Evolutionary conservation across 2,113 vertebrate genomes (phyloP), one percentile per base, ranked within the genome.

Genomic region (Ramphastos sulfuratus): DNA sequence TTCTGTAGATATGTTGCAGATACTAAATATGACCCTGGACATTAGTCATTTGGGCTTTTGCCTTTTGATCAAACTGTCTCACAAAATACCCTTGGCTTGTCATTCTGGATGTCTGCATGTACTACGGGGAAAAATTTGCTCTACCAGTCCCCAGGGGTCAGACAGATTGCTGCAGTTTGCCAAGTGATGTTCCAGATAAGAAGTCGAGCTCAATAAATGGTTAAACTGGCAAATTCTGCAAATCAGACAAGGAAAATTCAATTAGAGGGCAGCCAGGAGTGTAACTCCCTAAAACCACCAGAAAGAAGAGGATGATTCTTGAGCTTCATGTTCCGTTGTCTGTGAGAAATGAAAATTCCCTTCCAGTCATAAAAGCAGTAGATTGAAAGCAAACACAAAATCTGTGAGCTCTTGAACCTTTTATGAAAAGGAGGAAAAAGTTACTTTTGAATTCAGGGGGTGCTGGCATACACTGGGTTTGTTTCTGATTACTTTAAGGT

Each of bases 401-500:
- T 87, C 88, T 96, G 64, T 94, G 94, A 97, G 94, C 42, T 90
- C 89, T 95, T 94, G 93, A 97, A 83, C 44, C 56, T 88, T 88
- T 94, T 92, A 95, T 93, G 92, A 97, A 97, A 94, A 93, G 58
- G 72, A 79, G 86, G 92, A 95, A 97, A 97, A 97, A 88, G 89
- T 96, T 96, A 91, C 58, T 94, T 94, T 94, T 76, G 90, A 95
- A 94, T 93, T 83, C 85, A 95, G 96, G 96, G 89, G 89, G 93
- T 94, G 95, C 96, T 97, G 95, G 96, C 95, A 93, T 93, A 96
- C 83, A 83, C 91, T 95, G 78, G 83, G 97, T 97, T 98, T 98
- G 98, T 98, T 98, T 98, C 97, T 98, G 97, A 98, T 98, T 98
- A 98, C 93, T 97, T 98, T 95, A 97, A 97, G 72, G 91, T 94